Percentiles rank a stretch among this genome's conserved stretches.
Conservation (phyloP, 2,797 vertebrate genomes). For the Perodicticus potto region DNA sequence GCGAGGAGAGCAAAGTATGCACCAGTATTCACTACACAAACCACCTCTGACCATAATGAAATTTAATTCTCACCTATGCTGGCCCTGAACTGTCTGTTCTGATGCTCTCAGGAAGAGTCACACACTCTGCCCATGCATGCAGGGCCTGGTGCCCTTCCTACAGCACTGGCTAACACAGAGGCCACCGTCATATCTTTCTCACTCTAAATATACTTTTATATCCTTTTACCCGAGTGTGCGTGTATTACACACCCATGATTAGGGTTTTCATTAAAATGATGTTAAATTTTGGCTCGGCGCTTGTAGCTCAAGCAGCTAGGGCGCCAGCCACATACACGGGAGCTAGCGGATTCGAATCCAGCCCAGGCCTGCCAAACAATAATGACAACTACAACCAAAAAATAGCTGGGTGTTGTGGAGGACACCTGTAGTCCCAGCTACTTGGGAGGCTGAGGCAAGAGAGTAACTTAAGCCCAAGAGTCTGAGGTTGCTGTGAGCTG, state of each 20-base stretch:
- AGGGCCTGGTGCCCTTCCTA: not conserved
- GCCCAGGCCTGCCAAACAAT: too few species aligned
- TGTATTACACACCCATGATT: rapidly evolving
- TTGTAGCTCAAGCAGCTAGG: too few species aligned
- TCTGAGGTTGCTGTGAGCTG: too few species aligned
- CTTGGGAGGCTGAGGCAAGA: too few species aligned
- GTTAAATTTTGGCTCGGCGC: too few species aligned
- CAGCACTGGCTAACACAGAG: not conserved
- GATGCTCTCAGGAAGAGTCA: not conserved
- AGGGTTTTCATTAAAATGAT: not conserved
- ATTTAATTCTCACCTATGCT: not conserved
- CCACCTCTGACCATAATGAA: rapidly evolving
- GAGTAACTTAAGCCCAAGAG: too few species aligned
- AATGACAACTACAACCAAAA: too few species aligned
- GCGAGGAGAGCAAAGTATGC: rapidly evolving
- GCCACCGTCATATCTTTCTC: not conserved
- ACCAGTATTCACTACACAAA: not conserved
- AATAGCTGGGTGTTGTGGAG: too few species aligned
- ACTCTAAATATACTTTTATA: too few species aligned
- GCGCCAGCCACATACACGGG: too few species aligned
- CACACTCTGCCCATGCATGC: not conserved
- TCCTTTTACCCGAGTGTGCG: not conserved
- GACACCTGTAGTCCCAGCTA: too few species aligned
- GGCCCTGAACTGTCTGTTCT: not conserved
- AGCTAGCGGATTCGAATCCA: too few species aligned